Conservation (phyloP, 2,113 vertebrate genomes). For the Istiophorus platypterus region DNA sequence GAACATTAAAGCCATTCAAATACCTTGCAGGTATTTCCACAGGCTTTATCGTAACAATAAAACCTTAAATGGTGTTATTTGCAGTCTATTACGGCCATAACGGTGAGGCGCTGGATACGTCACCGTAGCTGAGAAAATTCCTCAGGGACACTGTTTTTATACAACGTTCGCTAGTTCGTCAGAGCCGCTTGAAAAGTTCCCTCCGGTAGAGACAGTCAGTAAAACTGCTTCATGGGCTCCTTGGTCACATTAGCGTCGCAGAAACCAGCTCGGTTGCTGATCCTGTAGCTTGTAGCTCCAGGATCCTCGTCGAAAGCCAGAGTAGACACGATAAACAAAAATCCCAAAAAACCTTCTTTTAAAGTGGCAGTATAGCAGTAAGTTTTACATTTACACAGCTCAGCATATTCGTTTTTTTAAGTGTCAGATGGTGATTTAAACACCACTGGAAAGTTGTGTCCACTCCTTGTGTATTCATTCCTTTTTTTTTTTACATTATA, state of each 20-base stretch:
- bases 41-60: neutral
- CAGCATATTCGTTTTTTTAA: neutral
- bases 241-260: neutral
- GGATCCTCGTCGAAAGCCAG: too few relatives aligned
- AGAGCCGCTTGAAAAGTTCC: neutral
- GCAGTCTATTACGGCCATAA: neutral
- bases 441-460: too few relatives aligned
- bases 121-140: neutral
- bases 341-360: too few relatives aligned
- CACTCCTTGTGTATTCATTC: too few relatives aligned
- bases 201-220: neutral
- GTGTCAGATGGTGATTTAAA: too few relatives aligned
- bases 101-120: neutral
- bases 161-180: neutral
- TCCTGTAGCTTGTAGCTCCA: too few relatives aligned
- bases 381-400: too few relatives aligned
- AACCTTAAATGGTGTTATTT: neutral
- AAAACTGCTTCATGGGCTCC: conserved; percentile 7
- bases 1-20: neutral
- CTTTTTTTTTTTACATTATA: too few relatives aligned
- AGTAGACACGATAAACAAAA: too few relatives aligned
- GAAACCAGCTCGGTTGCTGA: neutral
- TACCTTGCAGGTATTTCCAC: neutral
- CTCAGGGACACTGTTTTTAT: rapidly evolving
- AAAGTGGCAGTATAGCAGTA: too few relatives aligned